Evolutionary conservation across 2,113 vertebrate species (phyloP).

Genomic region (Heterocephalus glaber): DNA sequence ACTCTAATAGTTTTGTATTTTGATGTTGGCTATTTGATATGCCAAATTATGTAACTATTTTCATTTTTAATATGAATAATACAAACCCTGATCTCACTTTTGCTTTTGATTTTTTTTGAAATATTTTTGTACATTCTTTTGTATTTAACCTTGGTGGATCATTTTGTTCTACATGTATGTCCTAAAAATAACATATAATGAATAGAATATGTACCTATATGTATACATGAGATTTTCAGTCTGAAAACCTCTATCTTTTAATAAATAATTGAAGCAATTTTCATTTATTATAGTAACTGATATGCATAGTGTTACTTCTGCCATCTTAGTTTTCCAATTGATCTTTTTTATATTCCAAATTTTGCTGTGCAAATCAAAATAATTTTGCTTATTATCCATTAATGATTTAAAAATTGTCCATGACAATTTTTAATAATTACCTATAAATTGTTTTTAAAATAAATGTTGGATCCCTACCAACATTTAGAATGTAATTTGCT

Average conservation of each 20-base stretch:
- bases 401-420: not conserved
- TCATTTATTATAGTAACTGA: constrained; percentile 9
- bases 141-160: not conserved
- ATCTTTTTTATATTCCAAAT: not conserved
- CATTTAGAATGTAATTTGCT: constrained; percentile 14
- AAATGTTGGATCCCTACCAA: not conserved
- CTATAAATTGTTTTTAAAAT: constrained; percentile 1
- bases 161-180: not conserved
- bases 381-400: not conserved
- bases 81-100: not conserved
- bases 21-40: not conserved
- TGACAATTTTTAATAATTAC: not conserved
- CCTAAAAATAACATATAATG: not conserved
- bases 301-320: not conserved
- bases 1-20: constrained; percentile 17
- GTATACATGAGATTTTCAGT: not conserved
- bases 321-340: not conserved
- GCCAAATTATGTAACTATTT: not conserved
- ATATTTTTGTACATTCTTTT: not conserved
- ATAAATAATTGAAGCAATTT: constrained; percentile 1
- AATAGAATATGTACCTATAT: not conserved
- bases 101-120: not conserved
- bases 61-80: not conserved
- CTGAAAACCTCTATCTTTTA: not conserved
- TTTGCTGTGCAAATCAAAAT: constrained; percentile 38